Evolutionary conservation across 2,797 vertebrate species (phyloP), one percentile per base, ranked within the genome.

Genomic region (Dendrocincla tyrannina): DNA sequence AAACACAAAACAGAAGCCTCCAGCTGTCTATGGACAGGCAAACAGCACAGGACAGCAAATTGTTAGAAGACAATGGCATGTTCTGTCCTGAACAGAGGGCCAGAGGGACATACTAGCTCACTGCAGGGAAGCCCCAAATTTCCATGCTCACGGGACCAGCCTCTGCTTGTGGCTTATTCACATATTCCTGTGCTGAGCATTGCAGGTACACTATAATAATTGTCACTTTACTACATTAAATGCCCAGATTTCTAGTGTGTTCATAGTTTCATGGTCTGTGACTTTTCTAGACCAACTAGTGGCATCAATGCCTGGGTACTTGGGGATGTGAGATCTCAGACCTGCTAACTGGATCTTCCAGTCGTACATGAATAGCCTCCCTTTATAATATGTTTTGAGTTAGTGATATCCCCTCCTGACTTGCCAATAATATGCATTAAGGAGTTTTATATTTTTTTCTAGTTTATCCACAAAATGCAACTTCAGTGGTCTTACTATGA

Each of bases 351-450:
- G 44, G 10, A 74, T 85, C 49, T 72, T 83, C 13, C 4, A 9
- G 10, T 32, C 0, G 0, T 27, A 25, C 15, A 7, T 33, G 5
- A 74, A 52, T 58, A 91, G 58, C 85, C 5, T 22, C 4, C 18
- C 11, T 44, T 58, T 72, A 2, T 22, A 24, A 24, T 27, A 58
- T 15, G 32, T 11, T 55, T 24, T 42, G 58, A 39, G 33, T 24
- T 23, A 60, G 24, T 46, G 16, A 52, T 62, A 62, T 16, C 24
- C 8, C 6, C 32, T 44, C 23, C 41, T 50, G 30, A 16, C 22
- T 35, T 84, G 28, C 16, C 28, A 2, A 0, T 20, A 55, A 50
- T 33, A 52, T 32, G 16, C 13, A 44, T 25, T 24, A 50, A 67
- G 8, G 81, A 35, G 32, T 33, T 70, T 44, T 62, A 16, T 15